A percentile compares a stretch with the other conserved stretches of the same genome.
These are phyloP conservation scores for Nymphalis c-album DNA, from an alignment of 2,888 invertebrate genomes.

Conservation along the genomic window DNA sequence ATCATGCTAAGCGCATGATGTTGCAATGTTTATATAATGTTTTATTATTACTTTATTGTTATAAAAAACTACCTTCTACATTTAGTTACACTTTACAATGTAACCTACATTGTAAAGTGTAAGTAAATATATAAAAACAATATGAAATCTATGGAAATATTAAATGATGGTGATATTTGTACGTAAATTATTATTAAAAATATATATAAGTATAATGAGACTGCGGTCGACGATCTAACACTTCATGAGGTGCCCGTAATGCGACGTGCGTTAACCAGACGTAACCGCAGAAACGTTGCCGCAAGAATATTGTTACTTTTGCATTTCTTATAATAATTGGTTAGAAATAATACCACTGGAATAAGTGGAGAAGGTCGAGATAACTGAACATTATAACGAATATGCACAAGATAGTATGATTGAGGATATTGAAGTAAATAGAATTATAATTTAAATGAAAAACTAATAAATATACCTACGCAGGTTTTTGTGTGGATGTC, in stretches of 20 bases:
- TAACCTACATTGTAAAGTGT: no score
- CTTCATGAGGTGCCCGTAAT: constrained; percentile 29
- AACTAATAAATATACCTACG: no score
- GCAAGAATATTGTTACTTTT: constrained; percentile 6
- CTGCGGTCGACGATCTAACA: constrained; percentile 20
- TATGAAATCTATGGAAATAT: no score
- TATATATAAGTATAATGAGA: constrained; percentile 11
- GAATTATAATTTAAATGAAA: no score
- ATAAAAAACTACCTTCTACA: no score
- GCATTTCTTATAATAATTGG: constrained; percentile 17
- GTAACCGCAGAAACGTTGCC: constrained; percentile 31
- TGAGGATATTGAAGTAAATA: no score
- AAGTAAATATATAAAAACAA: no score
- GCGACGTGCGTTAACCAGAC: constrained; percentile 26
- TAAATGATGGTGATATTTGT: no score
- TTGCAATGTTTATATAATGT: neutral
- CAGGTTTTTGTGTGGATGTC: no score
- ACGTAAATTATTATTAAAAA: neutral
- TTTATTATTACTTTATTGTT: neutral
- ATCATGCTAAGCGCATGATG: neutral
- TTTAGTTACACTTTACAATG: no score
- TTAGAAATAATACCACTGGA: constrained; percentile 17
- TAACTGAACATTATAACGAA: neutral
- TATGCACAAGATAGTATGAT: no score
- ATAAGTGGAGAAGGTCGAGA: neutral